Percentiles rank a stretch among this genome's conserved stretches.
phyloP scores from a whole-genome alignment of 2,113 vertebrate species.

The Apistogramma diplotaenia region DNA sequence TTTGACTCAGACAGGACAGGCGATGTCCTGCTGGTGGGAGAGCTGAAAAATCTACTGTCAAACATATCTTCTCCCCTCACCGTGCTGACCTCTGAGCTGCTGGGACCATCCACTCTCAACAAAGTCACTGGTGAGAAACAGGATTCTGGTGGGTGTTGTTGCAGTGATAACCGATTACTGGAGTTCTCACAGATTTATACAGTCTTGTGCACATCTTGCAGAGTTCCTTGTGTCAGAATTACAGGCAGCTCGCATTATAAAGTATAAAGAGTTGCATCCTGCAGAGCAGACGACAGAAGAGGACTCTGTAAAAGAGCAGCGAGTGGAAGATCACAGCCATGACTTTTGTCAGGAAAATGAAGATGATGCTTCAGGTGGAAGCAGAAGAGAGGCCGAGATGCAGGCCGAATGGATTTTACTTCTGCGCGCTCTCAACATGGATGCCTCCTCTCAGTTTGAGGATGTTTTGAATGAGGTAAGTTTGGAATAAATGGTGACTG shows the following conservation, averaged over 20 bases:
- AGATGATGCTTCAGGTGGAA: not conserved
- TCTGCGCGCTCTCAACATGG: constrained; percentile 65
- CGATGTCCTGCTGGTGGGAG: constrained; percentile 59
- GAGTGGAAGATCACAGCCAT: constrained; percentile 12
- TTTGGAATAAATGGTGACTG: not conserved
- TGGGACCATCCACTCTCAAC: constrained; percentile 56
- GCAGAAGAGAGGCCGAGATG: constrained; percentile 28
- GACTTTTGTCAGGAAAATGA: constrained; percentile 14
- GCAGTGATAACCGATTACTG: not conserved
- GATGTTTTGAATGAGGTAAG: constrained; percentile 65
- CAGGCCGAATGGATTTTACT: constrained; percentile 64
- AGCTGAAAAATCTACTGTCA: constrained; percentile 67
- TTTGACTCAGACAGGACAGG: constrained; percentile 9
- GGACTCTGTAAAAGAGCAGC: constrained; percentile 62
- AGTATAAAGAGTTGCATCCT: constrained; percentile 48
- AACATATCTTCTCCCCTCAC: constrained; percentile 60
- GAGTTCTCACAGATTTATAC: not conserved
- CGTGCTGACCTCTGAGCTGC: constrained; percentile 52
- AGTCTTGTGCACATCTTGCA: constrained; percentile 6
- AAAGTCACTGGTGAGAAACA: constrained; percentile 69
- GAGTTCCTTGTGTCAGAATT: constrained; percentile 77
- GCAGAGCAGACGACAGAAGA: constrained; percentile 37
- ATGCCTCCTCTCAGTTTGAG: constrained; percentile 47
- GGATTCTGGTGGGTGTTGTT: not conserved
- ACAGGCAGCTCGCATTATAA: constrained; percentile 65